Percentiles rank a stretch among this genome's conserved stretches.
phyloP scores from a whole-genome alignment of 2,888 invertebrate genomes.

The Drosophila pseudotakahashii region DNA sequence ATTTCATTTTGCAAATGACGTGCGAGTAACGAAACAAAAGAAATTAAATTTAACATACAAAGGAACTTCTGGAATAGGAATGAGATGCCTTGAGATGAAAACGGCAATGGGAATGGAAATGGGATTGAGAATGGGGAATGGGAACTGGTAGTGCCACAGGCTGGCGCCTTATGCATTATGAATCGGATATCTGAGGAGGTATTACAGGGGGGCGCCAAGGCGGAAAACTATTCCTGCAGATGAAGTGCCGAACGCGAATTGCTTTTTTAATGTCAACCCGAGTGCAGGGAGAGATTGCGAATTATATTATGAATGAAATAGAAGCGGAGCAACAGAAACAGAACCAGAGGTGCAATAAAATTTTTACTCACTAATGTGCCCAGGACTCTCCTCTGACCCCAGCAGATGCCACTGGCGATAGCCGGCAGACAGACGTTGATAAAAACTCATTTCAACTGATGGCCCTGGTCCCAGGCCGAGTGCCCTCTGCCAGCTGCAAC shows the following conservation, averaged over 20 bases:
- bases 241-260: conserved; percentile 63
- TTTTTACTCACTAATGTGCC: conserved; percentile 73
- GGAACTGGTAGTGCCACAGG: conserved; percentile 27
- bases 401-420: conserved; percentile 56
- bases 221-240: conserved; percentile 59
- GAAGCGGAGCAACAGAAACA: conserved; percentile 44
- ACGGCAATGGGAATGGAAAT: conserved; percentile 17
- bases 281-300: conserved; percentile 46
- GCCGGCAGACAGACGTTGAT: conserved; percentile 71
- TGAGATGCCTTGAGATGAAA: conserved; percentile 35
- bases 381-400: conserved; percentile 23
- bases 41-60: conserved; percentile 78
- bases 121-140: background rate
- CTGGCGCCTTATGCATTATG: conserved; percentile 73
- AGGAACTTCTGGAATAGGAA: conserved; percentile 33
- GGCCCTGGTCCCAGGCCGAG: conserved; percentile 47
- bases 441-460: conserved; percentile 77
- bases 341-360: conserved; percentile 81
- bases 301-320: conserved; percentile 61
- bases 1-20: conserved; percentile 83
- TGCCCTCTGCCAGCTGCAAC: conserved; percentile 25
- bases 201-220: background rate
- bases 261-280: conserved; percentile 71
- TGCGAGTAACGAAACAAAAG: conserved; percentile 82
- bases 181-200: conserved; percentile 63